phyloP scores from a whole-genome alignment of 1,140 invertebrate species.

The Galleria mellonella region DNA sequence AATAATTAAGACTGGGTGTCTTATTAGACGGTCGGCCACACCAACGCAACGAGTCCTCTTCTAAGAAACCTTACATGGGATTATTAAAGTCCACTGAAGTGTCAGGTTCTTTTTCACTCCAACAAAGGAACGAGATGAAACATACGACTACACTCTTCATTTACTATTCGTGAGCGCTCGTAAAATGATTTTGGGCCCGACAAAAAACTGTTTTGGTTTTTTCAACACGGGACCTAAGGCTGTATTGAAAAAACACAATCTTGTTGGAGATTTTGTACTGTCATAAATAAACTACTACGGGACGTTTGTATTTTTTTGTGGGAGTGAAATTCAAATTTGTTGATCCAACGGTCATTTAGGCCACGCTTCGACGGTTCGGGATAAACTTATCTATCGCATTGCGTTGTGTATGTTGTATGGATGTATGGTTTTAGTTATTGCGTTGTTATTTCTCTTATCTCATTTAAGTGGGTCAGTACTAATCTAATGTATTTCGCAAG shows the following conservation, averaged over 20 bases:
- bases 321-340: slow-evolving; percentile 41
- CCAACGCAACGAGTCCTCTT: slow-evolving; percentile 29
- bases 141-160: slow-evolving; percentile 26
- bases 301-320: slow-evolving; percentile 30
- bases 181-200: slow-evolving; percentile 56
- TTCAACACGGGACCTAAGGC: slow-evolving; percentile 27
- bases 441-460: slow-evolving; percentile 48
- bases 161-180: slow-evolving; percentile 59
- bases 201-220: slow-evolving; percentile 70
- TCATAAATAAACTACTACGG: slow-evolving; percentile 52
- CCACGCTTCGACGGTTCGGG: slow-evolving; percentile 6
- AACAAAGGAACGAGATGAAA: slow-evolving; percentile 10
- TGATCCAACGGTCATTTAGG: slow-evolving; percentile 40
- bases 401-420: background rate
- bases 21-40: slow-evolving; percentile 28
- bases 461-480: slow-evolving; percentile 36
- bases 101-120: slow-evolving; percentile 24
- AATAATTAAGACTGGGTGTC: slow-evolving; percentile 23
- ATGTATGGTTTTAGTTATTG: slow-evolving; percentile 20
- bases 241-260: slow-evolving; percentile 27
- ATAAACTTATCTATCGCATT: slow-evolving; percentile 6
- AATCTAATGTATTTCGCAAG: slow-evolving; percentile 37
- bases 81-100: slow-evolving; percentile 17
- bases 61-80: slow-evolving; percentile 36
- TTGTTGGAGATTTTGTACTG: slow-evolving; percentile 54